Evolutionary conservation across 2,888 invertebrate genomes (phyloP), one percentile per base, ranked within the genome.

Genomic region (Erpobdella octoculata): DNA sequence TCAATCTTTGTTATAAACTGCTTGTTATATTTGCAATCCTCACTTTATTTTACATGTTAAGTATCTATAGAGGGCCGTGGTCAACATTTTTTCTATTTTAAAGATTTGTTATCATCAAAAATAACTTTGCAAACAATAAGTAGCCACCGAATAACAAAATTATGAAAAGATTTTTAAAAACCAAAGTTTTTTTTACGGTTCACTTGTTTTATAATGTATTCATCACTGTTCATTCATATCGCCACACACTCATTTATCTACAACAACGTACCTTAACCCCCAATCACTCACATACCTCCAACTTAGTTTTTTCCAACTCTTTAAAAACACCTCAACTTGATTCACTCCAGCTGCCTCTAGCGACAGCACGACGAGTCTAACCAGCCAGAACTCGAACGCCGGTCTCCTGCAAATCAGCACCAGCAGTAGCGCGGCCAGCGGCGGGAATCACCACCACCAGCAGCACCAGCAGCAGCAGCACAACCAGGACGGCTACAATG

Each of bases 401-500:
- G 75, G 74, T 36, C 38, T 69, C 4, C 28, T 71, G 8, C 53
- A 36, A 6, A n/a, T 31, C 18, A 18, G 8, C 28, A 33, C 28
- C 62, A 62, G 28, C 62, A 33, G n/a, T 35, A 61, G 6, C 61
- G 31, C 21, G 28, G 9, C 35, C 28, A 62, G 62, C 33, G 21
- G 21, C 35, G n/a, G 31, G n/a, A 28, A 31, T 21, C 59, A 59
- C n/a, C 62, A 62, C n/a, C 62, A 62, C n/a, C 62, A 62, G 9
- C 62, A 62, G 31, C 62, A 62, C 28, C 33, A 62, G 18, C 62
- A 62, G 4, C 62, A 62, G 1, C 31, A 35, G 2, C 31, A 62
- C 21, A n/a, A 35, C 6, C 62, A 62, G 33, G 35, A 62, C 62
- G 80, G 85, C 74, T 82, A 86, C 76, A 87, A 88, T 78, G 88